Base-by-base conservation (phyloP, 2,888 invertebrate genomes). In the Dysmachus trigonus region DNA sequence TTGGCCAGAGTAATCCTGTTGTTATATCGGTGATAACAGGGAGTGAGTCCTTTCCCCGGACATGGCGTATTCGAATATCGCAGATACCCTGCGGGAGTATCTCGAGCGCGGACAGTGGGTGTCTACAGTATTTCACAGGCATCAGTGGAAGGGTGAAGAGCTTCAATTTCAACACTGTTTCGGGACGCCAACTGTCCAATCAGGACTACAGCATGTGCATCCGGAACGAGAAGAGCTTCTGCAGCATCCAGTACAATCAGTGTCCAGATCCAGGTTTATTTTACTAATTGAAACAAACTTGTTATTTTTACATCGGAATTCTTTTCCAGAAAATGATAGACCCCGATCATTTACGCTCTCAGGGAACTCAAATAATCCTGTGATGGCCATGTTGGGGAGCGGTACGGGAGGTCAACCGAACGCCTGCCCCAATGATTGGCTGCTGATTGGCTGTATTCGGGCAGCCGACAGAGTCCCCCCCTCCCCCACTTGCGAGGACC, bases 191-290 rank as follows among this genome's bases (percentile, higher is more conserved):
- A 90, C 93, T 97, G 22, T 97, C 97, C 86, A 97, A 97, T 91
- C 97, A 97, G 91, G 97, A 97, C 91, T 98, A 98, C 91, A 96
- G 96, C 88, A 95, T 97, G 88, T 98, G 97, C 90, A 94, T 97
- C 62, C 92, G 97, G 38, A 95, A 95, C 90, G 97, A 97, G 91
- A 93, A 95, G 87, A 97, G 97, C 90, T 97, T 97, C 90, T 98
- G 97, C 89, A 96, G 96, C 0, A 95, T 97, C 74, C 97, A 97
- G 89, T 97, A 97, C 90, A 95, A 95, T 18, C 94, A 95, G 4
- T 97, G 97, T 89, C 91, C 94, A 1, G 95, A 96, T 90, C 92
- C 94, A 87, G 94, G 95, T 95, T 82, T 85, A 87, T 30, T 35
- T 27, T 13, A 47, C 13, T 10, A 30, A 30, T 62, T 86, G 30